phyloP scores from a whole-genome alignment of 2,888 invertebrate species.

The Drosophila multiciliata region DNA sequence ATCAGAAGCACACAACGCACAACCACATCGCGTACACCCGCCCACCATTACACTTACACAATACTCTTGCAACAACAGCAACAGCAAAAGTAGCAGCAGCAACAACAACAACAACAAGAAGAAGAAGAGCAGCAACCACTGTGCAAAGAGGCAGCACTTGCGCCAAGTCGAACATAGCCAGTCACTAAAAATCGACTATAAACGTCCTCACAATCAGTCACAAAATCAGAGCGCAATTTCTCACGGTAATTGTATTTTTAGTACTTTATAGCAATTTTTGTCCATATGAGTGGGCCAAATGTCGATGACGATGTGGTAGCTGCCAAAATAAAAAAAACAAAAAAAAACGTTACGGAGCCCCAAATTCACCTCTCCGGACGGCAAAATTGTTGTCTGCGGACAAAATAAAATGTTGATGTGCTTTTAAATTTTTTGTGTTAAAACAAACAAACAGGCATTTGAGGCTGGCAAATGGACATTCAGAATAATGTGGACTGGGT shows the following conservation, averaged over 20 bases:
- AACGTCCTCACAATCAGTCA: constrained; percentile 81
- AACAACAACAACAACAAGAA: neutral
- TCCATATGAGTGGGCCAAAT: constrained; percentile 74
- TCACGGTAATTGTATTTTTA: constrained; percentile 83
- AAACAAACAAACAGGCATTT: constrained; percentile 76
- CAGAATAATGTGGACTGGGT: constrained; percentile 56
- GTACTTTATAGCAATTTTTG: constrained; percentile 82
- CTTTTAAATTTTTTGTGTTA: constrained; percentile 74
- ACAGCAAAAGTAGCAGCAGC: neutral
- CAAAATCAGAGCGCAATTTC: constrained; percentile 77
- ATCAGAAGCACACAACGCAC: constrained; percentile 9
- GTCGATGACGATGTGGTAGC: constrained; percentile 55
- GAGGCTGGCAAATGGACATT: constrained; percentile 77
- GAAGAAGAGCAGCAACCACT: neutral
- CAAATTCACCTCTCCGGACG: constrained; percentile 45
- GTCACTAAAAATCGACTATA: constrained; percentile 81
- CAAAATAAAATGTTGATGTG: constrained; percentile 74
- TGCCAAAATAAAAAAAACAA: constrained; percentile 1
- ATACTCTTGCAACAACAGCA: constrained; percentile 12
- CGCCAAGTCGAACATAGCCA: constrained; percentile 41
- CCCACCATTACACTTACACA: constrained; percentile 15
- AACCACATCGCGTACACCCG: neutral
- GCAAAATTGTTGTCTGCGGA: constrained; percentile 63
- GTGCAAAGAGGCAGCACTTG: constrained; percentile 18
- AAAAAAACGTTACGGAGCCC: constrained; percentile 21